These are phyloP conservation scores for Pycnonotus jocosus DNA, from an alignment of 2,113 vertebrate species.

Conservation along the genomic window DNA sequence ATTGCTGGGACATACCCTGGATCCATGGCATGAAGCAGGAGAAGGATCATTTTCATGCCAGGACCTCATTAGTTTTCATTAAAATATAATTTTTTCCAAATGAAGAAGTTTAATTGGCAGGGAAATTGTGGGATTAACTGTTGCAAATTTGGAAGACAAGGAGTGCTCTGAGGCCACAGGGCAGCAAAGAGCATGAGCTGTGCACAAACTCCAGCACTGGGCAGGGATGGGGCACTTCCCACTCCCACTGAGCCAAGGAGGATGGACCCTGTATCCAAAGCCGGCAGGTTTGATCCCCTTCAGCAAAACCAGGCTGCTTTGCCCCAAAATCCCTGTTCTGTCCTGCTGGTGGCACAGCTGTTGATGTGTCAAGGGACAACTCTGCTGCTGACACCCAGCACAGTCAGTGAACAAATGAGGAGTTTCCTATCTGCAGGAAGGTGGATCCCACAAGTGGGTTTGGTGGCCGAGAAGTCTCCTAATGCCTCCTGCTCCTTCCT, in stretches of 20 bases:
- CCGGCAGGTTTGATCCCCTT: rapidly evolving
- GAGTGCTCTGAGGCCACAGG: background rate
- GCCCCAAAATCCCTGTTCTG: rapidly evolving
- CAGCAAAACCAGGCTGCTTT: background rate
- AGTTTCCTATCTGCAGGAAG: too few relatives aligned
- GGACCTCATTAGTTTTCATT: background rate
- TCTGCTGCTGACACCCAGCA: too few relatives aligned
- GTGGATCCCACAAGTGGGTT: too few relatives aligned
- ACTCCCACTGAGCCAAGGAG: rapidly evolving
- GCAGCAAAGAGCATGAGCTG: background rate
- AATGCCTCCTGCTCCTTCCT: too few relatives aligned
- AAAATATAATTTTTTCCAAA: background rate
- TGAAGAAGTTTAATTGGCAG: background rate
- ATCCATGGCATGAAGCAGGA: rapidly evolving
- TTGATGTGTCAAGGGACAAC: background rate
- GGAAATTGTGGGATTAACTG: rapidly evolving
- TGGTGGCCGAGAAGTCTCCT: too few relatives aligned
- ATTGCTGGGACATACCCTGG: rapidly evolving
- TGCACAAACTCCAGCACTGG: background rate
- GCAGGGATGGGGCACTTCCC: rapidly evolving
- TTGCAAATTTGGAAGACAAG: background rate
- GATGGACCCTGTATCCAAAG: rapidly evolving
- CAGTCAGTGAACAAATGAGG: too few relatives aligned
- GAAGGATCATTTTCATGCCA: background rate
- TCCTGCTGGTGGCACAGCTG: background rate